phyloP scores from a whole-genome alignment of 2,797 vertebrate genomes.

The Adrianichthys oophorus region DNA sequence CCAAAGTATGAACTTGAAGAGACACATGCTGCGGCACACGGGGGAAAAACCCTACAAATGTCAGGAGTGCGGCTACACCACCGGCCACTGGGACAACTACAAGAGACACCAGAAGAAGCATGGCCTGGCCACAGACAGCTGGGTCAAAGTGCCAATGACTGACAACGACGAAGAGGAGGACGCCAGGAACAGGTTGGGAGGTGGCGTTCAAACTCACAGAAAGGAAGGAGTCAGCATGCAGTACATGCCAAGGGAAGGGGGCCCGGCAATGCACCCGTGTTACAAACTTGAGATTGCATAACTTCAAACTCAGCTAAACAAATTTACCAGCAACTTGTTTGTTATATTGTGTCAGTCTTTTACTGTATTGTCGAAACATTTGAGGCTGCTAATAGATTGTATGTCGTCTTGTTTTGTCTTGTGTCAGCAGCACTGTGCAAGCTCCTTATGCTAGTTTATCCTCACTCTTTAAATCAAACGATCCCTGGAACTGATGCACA shows the following conservation, averaged over 20 bases:
- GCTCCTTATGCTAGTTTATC: constrained; percentile 9
- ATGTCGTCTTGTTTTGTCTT: constrained; percentile 39
- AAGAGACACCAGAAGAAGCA: constrained; percentile 98
- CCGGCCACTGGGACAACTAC: constrained; percentile 99
- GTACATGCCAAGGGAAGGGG: constrained; percentile 64
- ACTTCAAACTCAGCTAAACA: constrained; percentile 61
- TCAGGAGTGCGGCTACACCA: constrained; percentile 91
- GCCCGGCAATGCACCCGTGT: constrained; percentile 55
- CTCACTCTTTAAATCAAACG: constrained; percentile 1
- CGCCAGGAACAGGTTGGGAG: constrained; percentile 47
- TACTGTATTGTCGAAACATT: constrained; percentile 60
- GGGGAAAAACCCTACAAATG: constrained; percentile 96
- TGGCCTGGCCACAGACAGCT: constrained; percentile 84
- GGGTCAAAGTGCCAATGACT: constrained; percentile 80
- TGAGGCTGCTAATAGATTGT: constrained; percentile 74
- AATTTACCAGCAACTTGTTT: constrained; percentile 73
- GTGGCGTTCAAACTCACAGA: constrained; percentile 41
- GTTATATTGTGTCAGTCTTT: constrained; percentile 36
- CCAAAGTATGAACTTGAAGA: constrained; percentile 99
- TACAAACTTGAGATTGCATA: constrained; percentile 72
- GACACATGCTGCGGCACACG: constrained; percentile 95
- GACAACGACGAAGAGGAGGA: constrained; percentile 48
- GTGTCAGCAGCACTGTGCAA: constrained; percentile 30
- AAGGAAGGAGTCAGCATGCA: constrained; percentile 63
- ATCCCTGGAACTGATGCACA: constrained; percentile 26